phyloP scores from a whole-genome alignment of 2,797 vertebrate genomes.

The Rhabdomys pumilio region DNA sequence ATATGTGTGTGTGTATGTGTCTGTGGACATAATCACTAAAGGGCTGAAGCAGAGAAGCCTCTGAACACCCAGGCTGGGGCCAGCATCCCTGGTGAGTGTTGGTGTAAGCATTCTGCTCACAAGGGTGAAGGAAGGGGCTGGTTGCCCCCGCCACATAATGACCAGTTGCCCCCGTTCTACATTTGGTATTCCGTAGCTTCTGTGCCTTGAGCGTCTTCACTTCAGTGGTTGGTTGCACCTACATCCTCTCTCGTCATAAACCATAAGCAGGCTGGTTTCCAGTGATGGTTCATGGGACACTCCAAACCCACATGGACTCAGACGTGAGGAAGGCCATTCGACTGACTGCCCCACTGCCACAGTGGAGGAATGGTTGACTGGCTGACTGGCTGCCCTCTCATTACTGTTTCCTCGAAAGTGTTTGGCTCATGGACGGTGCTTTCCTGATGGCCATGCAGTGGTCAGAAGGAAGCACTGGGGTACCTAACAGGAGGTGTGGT shows the following conservation, averaged over 20 bases:
- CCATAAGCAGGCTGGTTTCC: not conserved
- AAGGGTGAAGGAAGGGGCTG: too few species aligned
- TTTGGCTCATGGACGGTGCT: not conserved
- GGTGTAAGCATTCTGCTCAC: not conserved
- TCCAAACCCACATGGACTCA: not conserved
- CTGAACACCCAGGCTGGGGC: not conserved
- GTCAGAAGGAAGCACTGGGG: rapidly evolving
- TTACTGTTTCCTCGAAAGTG: rapidly evolving
- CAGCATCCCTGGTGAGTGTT: not conserved
- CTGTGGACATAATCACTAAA: not conserved
- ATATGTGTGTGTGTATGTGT: not conserved
- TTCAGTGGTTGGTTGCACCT: not conserved
- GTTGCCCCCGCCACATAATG: rapidly evolving
- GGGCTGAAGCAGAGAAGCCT: not conserved
- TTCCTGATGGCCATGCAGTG: rapidly evolving
- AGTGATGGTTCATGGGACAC: not conserved
- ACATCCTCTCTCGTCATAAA: not conserved
- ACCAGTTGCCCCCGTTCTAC: not conserved
- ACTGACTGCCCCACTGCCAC: rapidly evolving
- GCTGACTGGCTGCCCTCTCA: not conserved
- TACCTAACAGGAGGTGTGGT: too few species aligned
- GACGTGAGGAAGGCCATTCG: not conserved
- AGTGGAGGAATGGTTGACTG: too few species aligned
- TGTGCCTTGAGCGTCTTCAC: too few species aligned
- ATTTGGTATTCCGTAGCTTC: not conserved